Base-by-base conservation (phyloP, 2,797 vertebrate genomes). In the Tragelaphus oryx region DNA sequence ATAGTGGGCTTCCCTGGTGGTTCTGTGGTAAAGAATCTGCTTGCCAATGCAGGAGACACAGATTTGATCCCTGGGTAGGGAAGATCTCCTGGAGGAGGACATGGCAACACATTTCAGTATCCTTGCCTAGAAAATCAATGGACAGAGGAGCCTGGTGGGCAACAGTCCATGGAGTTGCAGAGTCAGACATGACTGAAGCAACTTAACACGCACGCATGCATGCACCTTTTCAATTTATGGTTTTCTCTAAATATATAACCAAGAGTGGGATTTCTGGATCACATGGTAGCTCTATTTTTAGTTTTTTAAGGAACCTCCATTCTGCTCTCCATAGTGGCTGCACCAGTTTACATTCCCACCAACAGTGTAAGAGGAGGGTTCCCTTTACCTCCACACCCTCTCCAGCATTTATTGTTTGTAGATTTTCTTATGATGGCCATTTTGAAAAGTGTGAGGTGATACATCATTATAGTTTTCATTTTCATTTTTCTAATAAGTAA, bases 171-270 rank as follows among this genome's bases (percentile, higher is more conserved):
- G 37, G 20, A 71, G 33, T 41, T 41, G 68, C 68, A 41, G 37
- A 41, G 37, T 41, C 68, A 71, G 68, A 71, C 18, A 71, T 41
- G 68, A 71, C 22, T 41, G 12, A 41, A 71, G 37, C 68, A 71
- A 71, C 37, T 41, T 71, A 71, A 71, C 37, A 71, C 0, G 6
- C 37, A 24, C 1, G 0, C 37, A 41, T 13, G 22, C 68, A 8
- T 26, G 11, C 37, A 41, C 37, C 6, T 71, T 71, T 37, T 71
- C 37, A 71, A 71, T 24, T 71, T 41, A 41, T 13, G 68, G 6
- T 71, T 37, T 71, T 26, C 37, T 71, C 68, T 71, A 41, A 71
- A 71, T 41, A 41, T 37, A 14, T 41, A 14, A 71, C 33, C 68
- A 71, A 41, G 68, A 71, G 37, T 41, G 68, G 11, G 20, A 26